Percentiles rank a stretch among this genome's conserved stretches.
Conservation (phyloP, 2,113 vertebrate species). For the Gymnogyps californianus region DNA sequence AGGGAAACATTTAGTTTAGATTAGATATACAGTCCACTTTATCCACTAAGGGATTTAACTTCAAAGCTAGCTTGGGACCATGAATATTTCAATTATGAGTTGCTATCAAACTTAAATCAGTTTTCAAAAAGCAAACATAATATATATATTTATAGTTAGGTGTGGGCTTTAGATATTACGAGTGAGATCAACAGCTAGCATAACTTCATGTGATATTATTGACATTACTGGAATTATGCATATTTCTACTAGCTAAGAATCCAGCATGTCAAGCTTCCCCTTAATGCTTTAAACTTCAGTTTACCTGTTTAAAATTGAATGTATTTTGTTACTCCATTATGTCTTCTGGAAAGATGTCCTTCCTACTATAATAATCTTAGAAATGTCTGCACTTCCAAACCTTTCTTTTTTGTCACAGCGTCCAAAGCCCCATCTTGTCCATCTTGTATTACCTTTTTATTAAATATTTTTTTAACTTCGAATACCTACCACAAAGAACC, state of each 20-base stretch:
- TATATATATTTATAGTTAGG: conserved; percentile 51
- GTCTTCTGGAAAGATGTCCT: neutral
- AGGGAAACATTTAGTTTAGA: conserved; percentile 62
- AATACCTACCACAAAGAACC: neutral
- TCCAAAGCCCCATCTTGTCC: neutral
- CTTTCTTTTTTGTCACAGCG: neutral
- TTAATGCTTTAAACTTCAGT: neutral
- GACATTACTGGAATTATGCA: neutral
- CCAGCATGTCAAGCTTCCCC: neutral
- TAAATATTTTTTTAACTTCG: neutral
- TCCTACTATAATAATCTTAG: neutral
- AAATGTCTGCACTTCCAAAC: neutral
- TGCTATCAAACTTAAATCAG: conserved; percentile 42
- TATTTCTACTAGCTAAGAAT: neutral
- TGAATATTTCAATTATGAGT: conserved; percentile 50
- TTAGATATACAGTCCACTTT: conserved; percentile 53
- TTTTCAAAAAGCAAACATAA: conserved; percentile 40
- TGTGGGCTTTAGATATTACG: conserved; percentile 29
- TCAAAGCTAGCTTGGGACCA: conserved; percentile 35
- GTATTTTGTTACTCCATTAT: neutral
- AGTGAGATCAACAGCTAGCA: conserved; percentile 27
- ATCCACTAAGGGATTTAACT: conserved; percentile 30
- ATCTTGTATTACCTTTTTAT: neutral
- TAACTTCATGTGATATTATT: conserved; percentile 6
- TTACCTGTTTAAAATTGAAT: neutral